A percentile compares a stretch with the other conserved stretches of the same genome.
phyloP scores from a whole-genome alignment of 2,797 vertebrate genomes.

The Momotus momota region DNA sequence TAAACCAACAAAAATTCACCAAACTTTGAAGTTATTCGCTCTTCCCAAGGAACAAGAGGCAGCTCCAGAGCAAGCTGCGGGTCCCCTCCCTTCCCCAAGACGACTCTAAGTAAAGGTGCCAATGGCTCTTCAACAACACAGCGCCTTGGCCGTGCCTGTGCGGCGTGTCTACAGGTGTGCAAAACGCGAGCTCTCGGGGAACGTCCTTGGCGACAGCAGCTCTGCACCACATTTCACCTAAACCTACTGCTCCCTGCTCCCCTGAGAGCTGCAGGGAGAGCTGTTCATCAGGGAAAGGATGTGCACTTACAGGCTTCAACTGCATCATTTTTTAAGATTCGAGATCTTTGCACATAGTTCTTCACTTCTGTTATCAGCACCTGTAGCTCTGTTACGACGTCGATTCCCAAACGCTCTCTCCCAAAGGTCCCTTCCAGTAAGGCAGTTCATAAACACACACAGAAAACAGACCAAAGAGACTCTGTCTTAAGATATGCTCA shows the following conservation, averaged over 20 bases:
- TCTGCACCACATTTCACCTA: not conserved
- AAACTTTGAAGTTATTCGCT: not conserved
- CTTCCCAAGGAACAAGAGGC: not conserved
- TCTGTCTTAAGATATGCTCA: not conserved
- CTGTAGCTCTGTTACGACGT: fast-evolving
- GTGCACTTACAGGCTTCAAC: not conserved
- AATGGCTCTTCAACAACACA: not conserved
- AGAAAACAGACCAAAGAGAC: not conserved
- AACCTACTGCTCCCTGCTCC: not conserved
- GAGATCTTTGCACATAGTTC: not conserved
- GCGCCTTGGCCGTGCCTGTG: not conserved
- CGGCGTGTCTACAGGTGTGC: fast-evolving
- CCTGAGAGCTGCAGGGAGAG: not conserved
- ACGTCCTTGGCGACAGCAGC: not conserved
- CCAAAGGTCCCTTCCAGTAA: not conserved
- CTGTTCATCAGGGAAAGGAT: not conserved
- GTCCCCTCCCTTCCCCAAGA: not conserved
- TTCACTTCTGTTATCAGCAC: not conserved
- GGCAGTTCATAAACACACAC: not conserved
- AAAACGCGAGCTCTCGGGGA: not conserved
- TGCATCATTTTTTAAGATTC: not conserved
- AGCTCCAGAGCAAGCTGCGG: not conserved
- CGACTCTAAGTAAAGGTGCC: not conserved
- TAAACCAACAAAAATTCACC: not conserved
- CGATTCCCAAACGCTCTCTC: not conserved